Percentiles rank a stretch among this genome's conserved stretches.
phyloP scores from a whole-genome alignment of 1,140 invertebrate genomes.

The Anoplophora glabripennis region DNA sequence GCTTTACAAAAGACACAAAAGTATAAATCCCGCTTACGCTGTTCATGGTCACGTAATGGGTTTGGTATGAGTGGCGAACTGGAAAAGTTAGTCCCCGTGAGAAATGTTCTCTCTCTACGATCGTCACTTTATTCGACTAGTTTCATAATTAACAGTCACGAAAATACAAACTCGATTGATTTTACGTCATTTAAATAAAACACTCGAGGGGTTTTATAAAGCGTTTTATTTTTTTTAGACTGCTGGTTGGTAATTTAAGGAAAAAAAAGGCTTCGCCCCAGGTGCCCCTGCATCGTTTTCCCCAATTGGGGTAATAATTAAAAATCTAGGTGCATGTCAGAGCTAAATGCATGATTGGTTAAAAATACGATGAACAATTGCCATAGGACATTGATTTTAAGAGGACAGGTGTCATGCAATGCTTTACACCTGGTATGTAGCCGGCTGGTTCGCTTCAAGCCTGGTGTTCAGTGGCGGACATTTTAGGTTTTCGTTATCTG shows the following conservation, averaged over 20 bases:
- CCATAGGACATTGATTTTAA: slow-evolving; percentile 30
- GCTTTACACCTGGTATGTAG: slow-evolving; percentile 27
- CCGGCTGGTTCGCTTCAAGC: slow-evolving; percentile 21
- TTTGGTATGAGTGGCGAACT: too few relatives aligned
- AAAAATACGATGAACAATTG: slow-evolving; percentile 23
- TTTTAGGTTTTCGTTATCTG: slow-evolving; percentile 3
- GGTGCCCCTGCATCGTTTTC: not conserved
- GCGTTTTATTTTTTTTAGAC: not conserved
- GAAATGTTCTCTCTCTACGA: too few relatives aligned
- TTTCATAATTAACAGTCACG: too few relatives aligned
- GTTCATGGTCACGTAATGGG: too few relatives aligned
- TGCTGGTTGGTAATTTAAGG: not conserved
- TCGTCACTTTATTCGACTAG: too few relatives aligned
- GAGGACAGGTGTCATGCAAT: slow-evolving; percentile 28
- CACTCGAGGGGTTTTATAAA: not conserved
- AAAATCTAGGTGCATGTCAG: not conserved
- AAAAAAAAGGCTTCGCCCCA: not conserved
- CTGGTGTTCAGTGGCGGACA: slow-evolving; percentile 18
- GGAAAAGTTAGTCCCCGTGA: too few relatives aligned
- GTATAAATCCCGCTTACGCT: too few relatives aligned
- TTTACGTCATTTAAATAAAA: too few relatives aligned
- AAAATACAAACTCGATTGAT: too few relatives aligned
- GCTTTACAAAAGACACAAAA: too few relatives aligned
- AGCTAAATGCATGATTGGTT: slow-evolving; percentile 8
- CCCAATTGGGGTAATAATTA: not conserved